phyloP scores from a whole-genome alignment of 2,888 invertebrate genomes.

The Odontocerum albicorne region DNA sequence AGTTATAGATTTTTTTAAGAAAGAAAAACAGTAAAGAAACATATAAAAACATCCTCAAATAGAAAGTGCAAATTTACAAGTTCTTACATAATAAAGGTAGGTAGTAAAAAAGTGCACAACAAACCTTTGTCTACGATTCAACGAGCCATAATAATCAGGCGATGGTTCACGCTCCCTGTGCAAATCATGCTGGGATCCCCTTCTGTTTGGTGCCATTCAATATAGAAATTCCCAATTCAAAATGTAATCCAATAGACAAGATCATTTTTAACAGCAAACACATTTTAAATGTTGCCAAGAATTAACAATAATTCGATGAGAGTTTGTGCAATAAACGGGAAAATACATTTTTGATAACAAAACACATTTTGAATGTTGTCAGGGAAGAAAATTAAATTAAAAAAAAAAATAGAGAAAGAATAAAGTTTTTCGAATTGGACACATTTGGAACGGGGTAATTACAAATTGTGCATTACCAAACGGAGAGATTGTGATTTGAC shows the following conservation, averaged over 20 bases:
- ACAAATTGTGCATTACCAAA: background rate
- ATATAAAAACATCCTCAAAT: too few relatives aligned
- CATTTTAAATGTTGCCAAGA: too few relatives aligned
- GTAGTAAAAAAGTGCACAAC: conserved; percentile 44
- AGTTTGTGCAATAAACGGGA: too few relatives aligned
- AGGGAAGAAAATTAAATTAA: background rate
- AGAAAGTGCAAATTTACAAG: too few relatives aligned
- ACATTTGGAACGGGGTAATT: background rate
- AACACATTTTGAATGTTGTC: background rate
- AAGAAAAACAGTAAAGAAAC: too few relatives aligned
- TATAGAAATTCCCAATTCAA: background rate
- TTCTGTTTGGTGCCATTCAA: conserved; percentile 54
- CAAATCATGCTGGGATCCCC: conserved; percentile 76
- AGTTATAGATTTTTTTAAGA: too few relatives aligned
- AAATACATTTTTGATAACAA: background rate
- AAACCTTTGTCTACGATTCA: conserved; percentile 76
- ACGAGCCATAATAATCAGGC: conserved; percentile 69
- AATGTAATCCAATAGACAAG: background rate
- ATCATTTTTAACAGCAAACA: too few relatives aligned
- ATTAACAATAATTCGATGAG: too few relatives aligned
- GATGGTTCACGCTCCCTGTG: conserved; percentile 67
- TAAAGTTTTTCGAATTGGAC: background rate
- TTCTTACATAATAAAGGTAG: too few relatives aligned
- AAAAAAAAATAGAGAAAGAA: background rate
- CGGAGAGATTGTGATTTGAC: background rate